Evolutionary conservation across 2,797 vertebrate genomes (phyloP).

Genomic region (Eutrigla gurnardus): DNA sequence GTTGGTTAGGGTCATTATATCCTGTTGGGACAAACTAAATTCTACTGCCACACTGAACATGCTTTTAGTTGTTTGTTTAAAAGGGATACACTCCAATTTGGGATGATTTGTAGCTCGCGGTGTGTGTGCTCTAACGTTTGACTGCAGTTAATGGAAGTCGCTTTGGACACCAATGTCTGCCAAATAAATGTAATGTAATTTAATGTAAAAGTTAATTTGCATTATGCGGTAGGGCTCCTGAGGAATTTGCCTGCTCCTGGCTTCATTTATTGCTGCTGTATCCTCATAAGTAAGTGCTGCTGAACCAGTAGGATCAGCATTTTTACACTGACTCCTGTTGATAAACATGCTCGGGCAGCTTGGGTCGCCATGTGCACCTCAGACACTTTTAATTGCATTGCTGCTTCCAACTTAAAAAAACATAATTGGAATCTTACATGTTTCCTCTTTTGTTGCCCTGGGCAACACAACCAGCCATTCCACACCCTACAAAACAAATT

Average conservation of each 20-base stretch:
- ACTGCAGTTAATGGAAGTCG: neutral
- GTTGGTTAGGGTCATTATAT: constrained; percentile 1
- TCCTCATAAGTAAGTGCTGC: constrained; percentile 8
- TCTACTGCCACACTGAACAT: neutral
- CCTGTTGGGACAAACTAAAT: neutral
- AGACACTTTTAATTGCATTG: neutral
- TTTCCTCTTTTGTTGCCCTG: neutral
- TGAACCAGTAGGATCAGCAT: constrained; percentile 1
- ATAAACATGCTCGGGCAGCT: neutral
- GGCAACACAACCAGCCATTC: neutral
- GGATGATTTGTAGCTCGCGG: neutral
- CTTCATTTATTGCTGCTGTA: neutral
- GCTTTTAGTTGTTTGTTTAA: constrained; percentile 2
- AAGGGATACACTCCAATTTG: neutral
- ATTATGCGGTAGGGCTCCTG: neutral
- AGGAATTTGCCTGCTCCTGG: neutral
- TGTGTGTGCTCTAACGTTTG: neutral
- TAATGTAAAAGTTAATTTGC: constrained; percentile 12
- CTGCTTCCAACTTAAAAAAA: neutral
- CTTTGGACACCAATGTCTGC: neutral
- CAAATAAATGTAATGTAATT: constrained; percentile 5
- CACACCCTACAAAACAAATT: neutral
- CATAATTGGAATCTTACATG: neutral
- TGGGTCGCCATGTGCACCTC: neutral
- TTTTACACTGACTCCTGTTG: neutral